Evolutionary conservation across 2,888 invertebrate genomes (phyloP).

Genomic region (Cerceris ruficornis): DNA sequence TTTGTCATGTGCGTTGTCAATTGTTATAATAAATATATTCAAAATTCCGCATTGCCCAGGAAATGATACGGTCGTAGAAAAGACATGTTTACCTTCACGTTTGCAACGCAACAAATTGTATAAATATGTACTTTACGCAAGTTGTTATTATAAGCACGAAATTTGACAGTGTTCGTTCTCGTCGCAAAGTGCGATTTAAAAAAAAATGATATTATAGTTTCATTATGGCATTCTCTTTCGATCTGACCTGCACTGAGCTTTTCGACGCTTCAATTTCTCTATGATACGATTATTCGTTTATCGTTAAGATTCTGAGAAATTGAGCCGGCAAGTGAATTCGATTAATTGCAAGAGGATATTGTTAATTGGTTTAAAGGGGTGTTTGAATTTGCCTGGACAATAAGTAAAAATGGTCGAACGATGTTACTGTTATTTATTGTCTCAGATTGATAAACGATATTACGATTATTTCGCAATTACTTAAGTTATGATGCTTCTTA

Average conservation of each 20-base stretch:
- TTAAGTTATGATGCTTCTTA: too few species aligned
- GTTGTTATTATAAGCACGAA: not conserved
- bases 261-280: constrained; percentile 14
- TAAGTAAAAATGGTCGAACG: constrained; percentile 36
- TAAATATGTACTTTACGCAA: not conserved
- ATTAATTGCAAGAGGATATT: constrained; percentile 55
- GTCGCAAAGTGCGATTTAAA: not conserved
- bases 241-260: not conserved
- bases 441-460: too few species aligned
- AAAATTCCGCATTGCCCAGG: constrained; percentile 5
- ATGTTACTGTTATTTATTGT: not conserved
- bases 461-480: too few species aligned
- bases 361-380: constrained; percentile 55
- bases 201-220: not conserved
- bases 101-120: not conserved
- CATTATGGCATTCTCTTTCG: not conserved
- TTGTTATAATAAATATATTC: constrained; percentile 53
- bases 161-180: not conserved
- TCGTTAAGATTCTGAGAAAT: constrained; percentile 30
- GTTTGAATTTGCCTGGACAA: constrained; percentile 57
- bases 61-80: constrained; percentile 8
- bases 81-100: not conserved
- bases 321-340: constrained; percentile 46
- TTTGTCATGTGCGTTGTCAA: constrained; percentile 42
- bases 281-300: constrained; percentile 52